Percentiles rank a stretch among this genome's conserved stretches.
These are phyloP conservation scores for Erebia ligea DNA, from an alignment of 2,888 invertebrate genomes.

Conservation along the genomic window DNA sequence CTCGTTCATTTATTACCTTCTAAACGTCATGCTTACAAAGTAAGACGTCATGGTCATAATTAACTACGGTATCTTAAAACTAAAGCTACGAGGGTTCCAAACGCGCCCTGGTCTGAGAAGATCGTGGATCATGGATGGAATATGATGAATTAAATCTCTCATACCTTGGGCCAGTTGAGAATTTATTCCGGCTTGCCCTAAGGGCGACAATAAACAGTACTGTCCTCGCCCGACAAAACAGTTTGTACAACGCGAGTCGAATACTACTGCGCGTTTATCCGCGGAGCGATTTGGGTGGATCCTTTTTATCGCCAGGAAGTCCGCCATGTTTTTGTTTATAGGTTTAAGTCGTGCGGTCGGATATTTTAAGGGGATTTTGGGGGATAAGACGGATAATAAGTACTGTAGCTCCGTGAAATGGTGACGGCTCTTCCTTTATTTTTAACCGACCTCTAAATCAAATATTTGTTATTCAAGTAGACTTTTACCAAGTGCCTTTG, in stretches of 20 bases:
- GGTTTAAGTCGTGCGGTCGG: constrained; percentile 12
- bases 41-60: no score
- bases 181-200: constrained; percentile 60
- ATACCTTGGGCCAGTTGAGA: constrained; percentile 46
- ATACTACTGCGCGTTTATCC: constrained; percentile 56
- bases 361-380: constrained; percentile 9
- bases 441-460: neutral
- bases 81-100: no score
- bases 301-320: constrained; percentile 30
- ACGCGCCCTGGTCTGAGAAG: no score
- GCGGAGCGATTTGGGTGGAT: constrained; percentile 42
- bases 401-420: neutral
- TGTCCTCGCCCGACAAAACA: constrained; percentile 61
- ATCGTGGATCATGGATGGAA: no score
- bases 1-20: no score
- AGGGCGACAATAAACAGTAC: constrained; percentile 68
- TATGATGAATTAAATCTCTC: no score
- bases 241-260: constrained; percentile 64
- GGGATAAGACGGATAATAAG: constrained; percentile 1
- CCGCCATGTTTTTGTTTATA: constrained; percentile 27
- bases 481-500: no score
- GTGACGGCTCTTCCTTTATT: neutral
- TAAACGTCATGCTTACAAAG: no score
- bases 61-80: no score
- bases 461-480: neutral